Base-by-base conservation (phyloP, 2,797 vertebrate genomes). In the Tenualosa ilisha region DNA sequence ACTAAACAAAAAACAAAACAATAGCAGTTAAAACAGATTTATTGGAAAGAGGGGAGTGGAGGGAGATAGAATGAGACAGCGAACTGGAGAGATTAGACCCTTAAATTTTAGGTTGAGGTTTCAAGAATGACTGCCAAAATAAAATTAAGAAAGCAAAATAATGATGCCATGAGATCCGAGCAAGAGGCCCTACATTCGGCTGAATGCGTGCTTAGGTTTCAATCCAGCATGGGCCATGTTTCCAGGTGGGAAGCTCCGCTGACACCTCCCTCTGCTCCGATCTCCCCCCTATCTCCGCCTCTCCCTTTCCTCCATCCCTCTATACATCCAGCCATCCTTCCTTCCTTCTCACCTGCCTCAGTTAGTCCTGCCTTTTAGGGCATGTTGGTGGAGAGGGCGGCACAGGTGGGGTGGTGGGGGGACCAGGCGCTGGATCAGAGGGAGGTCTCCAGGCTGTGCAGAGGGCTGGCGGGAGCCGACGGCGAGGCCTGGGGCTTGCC, bases 381-480 rank as follows among this genome's bases (percentile, higher is more conserved):
- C 54, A 59, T 56, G 89, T 85, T 88, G 87, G 88, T 89, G 26
- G 31, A 75, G 40, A 86, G 89, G 87, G 86, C 82, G 26, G 79
- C 85, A 88, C 87, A 84, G 88, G 81, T 17, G 37, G 88, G 84
- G 88, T 37, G 24, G 6, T n/a, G 89, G 24, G 6, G 82, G 84
- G n/a, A 6, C 11, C 93, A 49, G 79, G 82, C 86, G 85, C 43
- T 46, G 89, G 95, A 97, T 99, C 97, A 99, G 96, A 99, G 98
- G 89, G 98, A 99, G 92, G 98, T 99, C 96, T 99, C 98, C 97
- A 99, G 96, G 96, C 98, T 99, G 97, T 99, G 98, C 95, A 99
- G 95, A 86, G 98, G 98, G 95, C 98, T 99, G 93, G 95, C 97
- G 86, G 98, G 97, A 94, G 96, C 96, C 86, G 97, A 97, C 94